Evolutionary conservation across 1,140 invertebrate genomes (phyloP), one percentile per base, ranked within the genome.

Genomic region (Octopus sinensis): DNA sequence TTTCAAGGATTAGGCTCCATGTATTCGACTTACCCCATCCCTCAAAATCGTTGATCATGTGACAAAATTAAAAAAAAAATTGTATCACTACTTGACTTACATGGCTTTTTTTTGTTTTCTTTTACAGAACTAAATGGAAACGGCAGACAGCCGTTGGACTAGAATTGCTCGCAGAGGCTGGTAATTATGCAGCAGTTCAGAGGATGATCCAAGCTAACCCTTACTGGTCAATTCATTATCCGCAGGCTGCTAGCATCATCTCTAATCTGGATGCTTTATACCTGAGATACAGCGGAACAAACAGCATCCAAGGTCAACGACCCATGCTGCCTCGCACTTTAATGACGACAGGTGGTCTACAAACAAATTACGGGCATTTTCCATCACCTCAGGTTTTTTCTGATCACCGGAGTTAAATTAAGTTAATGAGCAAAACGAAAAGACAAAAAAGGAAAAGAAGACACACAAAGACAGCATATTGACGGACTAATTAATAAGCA

Each of bases 51-150:
- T 6, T 73, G 13, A 73, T 5, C 56, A 62, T 62, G 6, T 13
- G 68, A 73, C 30, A 43, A 43, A 43, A 43, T 43, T 0, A 43
- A 43, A 23, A 23, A 68, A 12, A 68, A 9, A 68, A 68, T 68
- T n/a, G 62, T 12, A n/a, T 68, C 12, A 68, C 62, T 12, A 13
- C 62, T 13, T n/a, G 6, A 43, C 52, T 7, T 78, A 30, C 76
- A 78, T 43, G 17, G 17, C 54, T 78, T 76, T 73, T 73, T 83
- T 79, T 90, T 88, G 92, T 86, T 90, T 92, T 92, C 71, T 51
- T 78, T 81, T 83, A 12, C 94, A 99, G 98, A 92, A 99, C 98
- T 87, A 99, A 99, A 92, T 99, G 98, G 98, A 99, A 99, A 91
- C 93, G 98, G 6, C 98, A 99, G 91, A 98, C 97, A 4, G 97